These are phyloP conservation scores for Chaenogobius annularis DNA, from an alignment of 2,113 vertebrate species.

Conservation along the genomic window DNA sequence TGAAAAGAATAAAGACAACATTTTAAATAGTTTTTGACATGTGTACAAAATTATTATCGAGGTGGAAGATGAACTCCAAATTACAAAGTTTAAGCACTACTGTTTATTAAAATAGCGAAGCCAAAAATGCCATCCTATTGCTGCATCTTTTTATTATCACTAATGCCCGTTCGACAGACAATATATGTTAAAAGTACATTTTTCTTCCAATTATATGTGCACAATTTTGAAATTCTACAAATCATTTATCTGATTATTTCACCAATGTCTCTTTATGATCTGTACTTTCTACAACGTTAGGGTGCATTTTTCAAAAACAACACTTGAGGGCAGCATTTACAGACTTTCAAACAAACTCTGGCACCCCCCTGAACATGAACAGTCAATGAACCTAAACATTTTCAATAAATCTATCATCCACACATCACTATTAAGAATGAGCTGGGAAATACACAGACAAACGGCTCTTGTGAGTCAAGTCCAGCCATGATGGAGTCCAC, in stretches of 20 bases:
- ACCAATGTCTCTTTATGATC: no score
- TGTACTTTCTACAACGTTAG: no score
- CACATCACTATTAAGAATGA: neutral
- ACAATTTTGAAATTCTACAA: no score
- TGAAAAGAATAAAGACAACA: slow-evolving; percentile 7
- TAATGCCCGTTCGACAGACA: no score
- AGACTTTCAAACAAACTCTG: slow-evolving; percentile 6
- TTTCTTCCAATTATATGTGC: no score
- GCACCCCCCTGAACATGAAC: neutral
- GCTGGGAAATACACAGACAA: neutral
- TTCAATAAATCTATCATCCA: neutral
- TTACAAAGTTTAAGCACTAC: neutral
- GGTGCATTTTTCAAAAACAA: slow-evolving; percentile 8
- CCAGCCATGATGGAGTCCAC: neutral
- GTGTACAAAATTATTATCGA: no score
- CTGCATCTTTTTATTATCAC: neutral
- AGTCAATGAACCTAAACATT: neutral
- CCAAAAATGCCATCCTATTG: neutral
- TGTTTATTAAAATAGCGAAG: neutral
- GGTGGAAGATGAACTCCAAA: neutral
- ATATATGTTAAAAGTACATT: no score
- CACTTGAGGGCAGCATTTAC: slow-evolving; percentile 64
- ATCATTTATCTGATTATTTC: no score
- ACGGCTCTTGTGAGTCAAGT: neutral
- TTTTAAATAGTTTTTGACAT: neutral